Evolutionary conservation across 2,797 vertebrate species (phyloP), one percentile per base, ranked within the genome.

Genomic region (Chelmon rostratus): DNA sequence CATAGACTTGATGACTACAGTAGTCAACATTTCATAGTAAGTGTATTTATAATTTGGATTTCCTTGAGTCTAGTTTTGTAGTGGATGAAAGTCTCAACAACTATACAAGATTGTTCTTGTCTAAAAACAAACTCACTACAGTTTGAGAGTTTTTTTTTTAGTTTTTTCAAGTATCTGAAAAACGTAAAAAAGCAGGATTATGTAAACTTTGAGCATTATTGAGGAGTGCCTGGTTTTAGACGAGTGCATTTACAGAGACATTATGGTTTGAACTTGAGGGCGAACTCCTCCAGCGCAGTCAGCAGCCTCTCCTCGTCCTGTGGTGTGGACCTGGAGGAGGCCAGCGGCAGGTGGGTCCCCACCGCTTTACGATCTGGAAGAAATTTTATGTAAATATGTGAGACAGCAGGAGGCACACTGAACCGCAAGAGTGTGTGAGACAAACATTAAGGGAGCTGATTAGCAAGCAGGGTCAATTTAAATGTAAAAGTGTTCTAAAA

Each of bases 321-420:
- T 0, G 68, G 62, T 0, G 94, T 90, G 16, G 95, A 92, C 44
- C 81, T 91, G 52, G 95, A 95, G 2, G 57, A 91, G 31, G 97
- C 97, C 73, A 97, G 83, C 0, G 95, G 94, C 23, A 97, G 89
- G 74, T 97, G 96, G 0, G 95, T 96, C 18, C 94, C 76, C 38
- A 96, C 95, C 0, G 94, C 91, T 8, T 93, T 95, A 52, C 94
- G 93, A 85, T 97, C 96, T 98, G 91, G 8, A 90, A 69, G 42
- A 42, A 25, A 64, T n/a, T 7, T 40, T 10, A 73, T 1, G 7
- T 25, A 69, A 56, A 40, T 6, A 16, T 28, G 42, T 40, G 63
- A 61, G 63, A 64, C 52, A 5, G 52, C 9, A n/a, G 21, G 23
- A 15, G 23, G 28, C 8, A 54, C 5, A n/a, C 18, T 23, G 16